Evolutionary conservation across 1,140 invertebrate species (phyloP).

Genomic region (Drosophila sulfurigaster): DNA sequence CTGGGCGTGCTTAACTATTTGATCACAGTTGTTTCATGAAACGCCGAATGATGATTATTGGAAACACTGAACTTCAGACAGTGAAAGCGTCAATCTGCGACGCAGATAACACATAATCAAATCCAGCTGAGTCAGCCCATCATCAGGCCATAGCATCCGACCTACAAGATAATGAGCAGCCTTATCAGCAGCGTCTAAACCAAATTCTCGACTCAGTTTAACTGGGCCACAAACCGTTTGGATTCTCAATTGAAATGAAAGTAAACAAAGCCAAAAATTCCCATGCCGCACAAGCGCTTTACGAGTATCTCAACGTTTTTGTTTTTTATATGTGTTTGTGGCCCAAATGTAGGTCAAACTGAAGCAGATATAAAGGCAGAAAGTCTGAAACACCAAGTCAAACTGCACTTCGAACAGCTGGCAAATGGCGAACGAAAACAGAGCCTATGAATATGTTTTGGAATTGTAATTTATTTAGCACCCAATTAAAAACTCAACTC

Average conservation of each 20-base stretch:
- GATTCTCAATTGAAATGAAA: constrained; percentile 43
- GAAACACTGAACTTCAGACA: constrained; percentile 20
- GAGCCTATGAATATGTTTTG: constrained; percentile 3
- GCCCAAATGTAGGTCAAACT: constrained; percentile 62
- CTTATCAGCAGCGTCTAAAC: constrained; percentile 24
- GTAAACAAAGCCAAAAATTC: constrained; percentile 50
- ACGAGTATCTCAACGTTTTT: not conserved
- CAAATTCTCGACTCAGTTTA: constrained; percentile 1
- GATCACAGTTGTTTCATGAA: constrained; percentile 23
- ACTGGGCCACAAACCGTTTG: constrained; percentile 42
- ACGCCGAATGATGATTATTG: constrained; percentile 8
- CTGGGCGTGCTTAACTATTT: constrained; percentile 10
- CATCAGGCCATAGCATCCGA: not conserved
- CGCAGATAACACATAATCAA: constrained; percentile 5
- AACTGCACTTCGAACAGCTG: constrained; percentile 31
- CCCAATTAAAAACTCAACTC: constrained; percentile 1
- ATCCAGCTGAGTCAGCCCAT: constrained; percentile 30
- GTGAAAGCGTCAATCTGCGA: constrained; percentile 40
- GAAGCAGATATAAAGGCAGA: constrained; percentile 28
- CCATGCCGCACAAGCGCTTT: constrained; percentile 35
- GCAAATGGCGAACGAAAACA: not conserved
- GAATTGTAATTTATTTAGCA: constrained; percentile 27
- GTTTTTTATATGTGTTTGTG: constrained; percentile 32
- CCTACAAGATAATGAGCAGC: constrained; percentile 6
- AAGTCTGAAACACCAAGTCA: constrained; percentile 13